Evolutionary conservation across 2,113 vertebrate species (phyloP), one percentile per base, ranked within the genome.

Genomic region (Gobiocypris rarus): DNA sequence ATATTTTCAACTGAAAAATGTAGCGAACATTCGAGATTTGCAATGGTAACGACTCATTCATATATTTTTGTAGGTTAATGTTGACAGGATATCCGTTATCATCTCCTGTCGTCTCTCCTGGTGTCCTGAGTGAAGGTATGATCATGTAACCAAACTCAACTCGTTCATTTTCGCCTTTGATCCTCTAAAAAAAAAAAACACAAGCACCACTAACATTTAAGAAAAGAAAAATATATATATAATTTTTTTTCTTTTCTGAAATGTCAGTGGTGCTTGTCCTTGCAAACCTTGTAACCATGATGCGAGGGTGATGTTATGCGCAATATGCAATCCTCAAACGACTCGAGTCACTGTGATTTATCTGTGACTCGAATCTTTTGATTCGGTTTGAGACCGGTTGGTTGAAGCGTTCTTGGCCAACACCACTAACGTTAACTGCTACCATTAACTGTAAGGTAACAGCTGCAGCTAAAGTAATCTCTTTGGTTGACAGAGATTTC

Each of bases 401-500:
- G 6, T 38, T 38, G 38, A 61, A 28, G 11, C 11, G 24, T 11
- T 28, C 59, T 24, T 69, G 31, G 31, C 15, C 14, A 71, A 38
- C 22, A 71, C 22, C 11, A 7, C 22, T 71, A 38, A 22, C 11
- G 24, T 10, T 24, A 43, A 31, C 31, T 31, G n/a, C 2, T 14
- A 48, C 41, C n/a, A 73, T 7, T 26, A 41, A 73, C 41, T 48
- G 41, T 48, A n/a, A 5, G 8, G 2, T 48, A 15, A 48, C n/a
- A 15, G 13, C 24, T n/a, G 0, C 10, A 41, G 10, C 4, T 76
- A 5, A 76, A 75, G 15, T 75, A 11, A 76, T 52, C 11, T 52
- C 26, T 3, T 71, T 65, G 13, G 70, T 67, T 79, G 11, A 9
- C 69, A 89, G 88, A 67, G 50, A 45, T 77, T 83, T 89, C 88